These are phyloP conservation scores for Omphaloscelis lunosa DNA, from an alignment of 2,888 invertebrate genomes.

Conservation along the genomic window DNA sequence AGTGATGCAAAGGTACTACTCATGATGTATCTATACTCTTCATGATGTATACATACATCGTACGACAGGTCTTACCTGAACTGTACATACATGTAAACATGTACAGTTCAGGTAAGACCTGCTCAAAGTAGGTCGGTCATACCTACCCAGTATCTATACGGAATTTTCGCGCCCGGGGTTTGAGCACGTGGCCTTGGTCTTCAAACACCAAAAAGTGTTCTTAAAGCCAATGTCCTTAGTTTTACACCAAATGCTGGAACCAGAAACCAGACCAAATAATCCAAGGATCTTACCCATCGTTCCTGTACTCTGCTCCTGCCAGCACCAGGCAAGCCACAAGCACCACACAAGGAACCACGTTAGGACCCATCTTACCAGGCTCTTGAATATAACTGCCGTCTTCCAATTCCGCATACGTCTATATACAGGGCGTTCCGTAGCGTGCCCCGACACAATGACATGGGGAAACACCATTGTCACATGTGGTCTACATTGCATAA, in stretches of 20 bases:
- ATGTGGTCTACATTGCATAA: slow-evolving; percentile 76
- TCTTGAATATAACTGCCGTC: slow-evolving; percentile 76
- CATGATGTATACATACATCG: too few species aligned
- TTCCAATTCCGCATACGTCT: slow-evolving; percentile 80
- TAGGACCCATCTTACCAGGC: slow-evolving; percentile 77
- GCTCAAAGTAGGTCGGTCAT: too few species aligned
- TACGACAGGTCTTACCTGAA: too few species aligned
- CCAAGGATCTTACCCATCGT: slow-evolving; percentile 81
- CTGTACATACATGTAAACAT: too few species aligned
- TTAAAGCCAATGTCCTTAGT: not conserved
- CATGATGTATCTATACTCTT: too few species aligned
- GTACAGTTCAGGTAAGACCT: not conserved
- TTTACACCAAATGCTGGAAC: not conserved
- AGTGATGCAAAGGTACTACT: not conserved
- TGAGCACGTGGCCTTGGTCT: not conserved
- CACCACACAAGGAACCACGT: slow-evolving; percentile 66
- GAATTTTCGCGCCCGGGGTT: not conserved
- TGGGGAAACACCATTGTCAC: slow-evolving; percentile 87
- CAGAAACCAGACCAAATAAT: not conserved
- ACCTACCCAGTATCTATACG: too few species aligned
- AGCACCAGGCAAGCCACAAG: slow-evolving; percentile 61
- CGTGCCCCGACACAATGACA: slow-evolving; percentile 84
- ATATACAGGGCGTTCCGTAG: slow-evolving; percentile 87
- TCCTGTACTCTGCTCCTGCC: slow-evolving; percentile 78
- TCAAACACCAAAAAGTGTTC: not conserved